Evolutionary conservation across 2,797 vertebrate species (phyloP).

Genomic region (Lycodopsis pacificus): DNA sequence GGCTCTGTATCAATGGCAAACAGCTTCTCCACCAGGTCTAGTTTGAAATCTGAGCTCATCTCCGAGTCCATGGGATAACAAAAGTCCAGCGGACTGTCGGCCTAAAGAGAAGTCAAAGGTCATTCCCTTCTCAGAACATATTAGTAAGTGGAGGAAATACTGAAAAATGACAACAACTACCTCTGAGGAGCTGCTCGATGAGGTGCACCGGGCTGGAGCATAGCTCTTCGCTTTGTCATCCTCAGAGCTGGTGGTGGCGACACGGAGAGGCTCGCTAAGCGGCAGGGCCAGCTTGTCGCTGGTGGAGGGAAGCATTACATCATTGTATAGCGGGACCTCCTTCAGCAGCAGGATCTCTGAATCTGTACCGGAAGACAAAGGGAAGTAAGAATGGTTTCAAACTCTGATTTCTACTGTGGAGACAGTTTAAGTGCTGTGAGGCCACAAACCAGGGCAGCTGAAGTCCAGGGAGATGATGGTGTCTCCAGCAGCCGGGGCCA

Average conservation of each 20-base stretch:
- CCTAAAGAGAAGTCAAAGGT: slow-evolving; percentile 76
- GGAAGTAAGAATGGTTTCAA: slow-evolving; percentile 14
- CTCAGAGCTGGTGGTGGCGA: slow-evolving; percentile 82
- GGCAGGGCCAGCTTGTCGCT: slow-evolving; percentile 87
- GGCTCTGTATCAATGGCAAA: slow-evolving; percentile 96
- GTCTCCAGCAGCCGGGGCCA: slow-evolving; percentile 97
- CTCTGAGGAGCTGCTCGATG: slow-evolving; percentile 85
- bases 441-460: slow-evolving; percentile 86
- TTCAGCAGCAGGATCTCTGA: slow-evolving; percentile 88
- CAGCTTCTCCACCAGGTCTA: slow-evolving; percentile 96
- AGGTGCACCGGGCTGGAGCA: slow-evolving; percentile 79
- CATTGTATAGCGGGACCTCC: slow-evolving; percentile 94
- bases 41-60: slow-evolving; percentile 93
- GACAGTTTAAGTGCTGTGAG: neutral
- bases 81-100: slow-evolving; percentile 88
- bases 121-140: neutral
- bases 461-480: slow-evolving; percentile 93
- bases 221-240: slow-evolving; percentile 85
- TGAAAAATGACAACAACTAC: slow-evolving; percentile 68
- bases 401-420: neutral
- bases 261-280: slow-evolving; percentile 87
- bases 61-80: slow-evolving; percentile 93
- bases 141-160: neutral
- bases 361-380: slow-evolving; percentile 81
- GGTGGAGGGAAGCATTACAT: slow-evolving; percentile 96